These are phyloP conservation scores for Zootermopsis nevadensis DNA, from an alignment of 2,888 invertebrate species.

Conservation along the genomic window DNA sequence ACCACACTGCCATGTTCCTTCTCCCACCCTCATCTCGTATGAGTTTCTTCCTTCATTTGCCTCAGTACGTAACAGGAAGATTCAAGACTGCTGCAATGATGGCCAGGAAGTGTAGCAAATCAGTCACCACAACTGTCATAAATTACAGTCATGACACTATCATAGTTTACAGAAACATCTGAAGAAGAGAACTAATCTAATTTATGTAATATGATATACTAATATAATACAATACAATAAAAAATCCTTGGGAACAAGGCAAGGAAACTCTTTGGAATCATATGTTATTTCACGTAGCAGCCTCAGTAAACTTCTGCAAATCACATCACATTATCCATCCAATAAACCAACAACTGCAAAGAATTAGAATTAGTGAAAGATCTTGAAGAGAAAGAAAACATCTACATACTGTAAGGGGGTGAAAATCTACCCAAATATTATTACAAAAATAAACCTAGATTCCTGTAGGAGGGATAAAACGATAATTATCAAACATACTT, in stretches of 20 bases:
- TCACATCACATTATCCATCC: background rate
- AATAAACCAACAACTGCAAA: no score
- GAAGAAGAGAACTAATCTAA: background rate
- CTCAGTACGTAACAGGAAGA: background rate
- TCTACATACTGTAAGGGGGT: no score
- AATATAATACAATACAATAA: constrained; percentile 27
- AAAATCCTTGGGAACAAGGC: constrained; percentile 10
- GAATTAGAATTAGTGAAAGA: no score
- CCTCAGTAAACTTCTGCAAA: background rate
- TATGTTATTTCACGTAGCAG: background rate
- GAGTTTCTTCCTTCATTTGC: background rate
- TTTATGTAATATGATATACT: background rate
- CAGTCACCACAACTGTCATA: constrained; percentile 12
- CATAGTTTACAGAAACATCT: background rate
- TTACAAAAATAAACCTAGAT: no score
- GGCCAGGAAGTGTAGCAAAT: background rate
- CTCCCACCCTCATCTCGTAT: background rate
- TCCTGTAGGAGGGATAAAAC: no score
- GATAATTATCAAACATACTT: no score
- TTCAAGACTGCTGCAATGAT: background rate
- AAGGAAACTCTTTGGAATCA: constrained; percentile 16
- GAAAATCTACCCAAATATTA: no score
- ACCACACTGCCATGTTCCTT: no score
- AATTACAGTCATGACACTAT: background rate
- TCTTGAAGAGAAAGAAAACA: no score